Evolutionary conservation across 2,888 invertebrate species (phyloP), one percentile per base, ranked within the genome.

Genomic region (Bedellia somnulentella): DNA sequence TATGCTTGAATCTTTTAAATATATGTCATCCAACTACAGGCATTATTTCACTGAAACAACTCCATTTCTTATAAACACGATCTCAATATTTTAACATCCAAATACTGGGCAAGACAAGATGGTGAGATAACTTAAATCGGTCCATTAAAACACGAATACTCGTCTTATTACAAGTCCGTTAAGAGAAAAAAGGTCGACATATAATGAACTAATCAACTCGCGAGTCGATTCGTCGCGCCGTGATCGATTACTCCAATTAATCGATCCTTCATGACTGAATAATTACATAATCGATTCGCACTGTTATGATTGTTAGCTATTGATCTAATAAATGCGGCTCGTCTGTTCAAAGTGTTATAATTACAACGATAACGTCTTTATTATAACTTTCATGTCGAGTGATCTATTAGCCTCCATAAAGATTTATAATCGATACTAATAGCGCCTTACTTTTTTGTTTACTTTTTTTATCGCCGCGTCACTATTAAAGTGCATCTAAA

Each of bases 221-320:
- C 44, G 42, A 40, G 40, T 39, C 46, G 42, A 59, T 57, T 57
- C 55, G 59, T 61, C 58, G 52, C 57, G 52, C 45, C 45, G 48
- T 48, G 50, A 57, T 57, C 61, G 57, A 62, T 63, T 57, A 58
- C 60, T 59, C 59, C 58, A 66, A 64, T 67, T 67, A 64, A 58
- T 54, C 47, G 51, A 46, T 46, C 37, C 44, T 51, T 54, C 53
- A 57, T 46, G 41, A 41, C 46, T 49, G 46, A 57, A 61, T 60
- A 57, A 64, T 60, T 57, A 62, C 53, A 40, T 41, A 37, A 56
- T 61, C 55, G 57, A 53, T 63, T 62, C 57, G 59, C 60, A 63
- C 62, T 60, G 63, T 57, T 41, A 37, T 34, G 36, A 31, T 31
- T 26, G 17, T 31, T 50, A 52, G 55, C 55, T 64, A 62, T 63